Evolutionary conservation across 23 tunicate species (phyloP), one percentile per base, ranked within the genome.

Genomic region (Aplidium turbinatum): DNA sequence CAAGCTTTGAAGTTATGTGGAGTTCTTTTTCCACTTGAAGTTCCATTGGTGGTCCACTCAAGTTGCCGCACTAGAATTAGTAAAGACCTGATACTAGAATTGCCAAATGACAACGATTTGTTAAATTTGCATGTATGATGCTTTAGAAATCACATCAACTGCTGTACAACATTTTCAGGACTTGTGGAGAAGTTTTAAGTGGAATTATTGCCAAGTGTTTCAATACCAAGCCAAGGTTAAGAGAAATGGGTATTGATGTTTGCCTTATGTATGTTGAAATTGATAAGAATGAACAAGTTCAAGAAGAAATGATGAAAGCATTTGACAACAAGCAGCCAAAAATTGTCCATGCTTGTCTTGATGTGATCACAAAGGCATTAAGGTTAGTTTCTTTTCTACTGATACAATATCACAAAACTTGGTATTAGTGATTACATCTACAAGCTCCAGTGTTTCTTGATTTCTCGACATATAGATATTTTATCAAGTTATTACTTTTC

Each of bases 311-410:
- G 19, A 35, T 89, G 28, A 83, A 89, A 63, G 99, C 96, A n/a
- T 61, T 91, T 56, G 58, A 66, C 23, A 95, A 84, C 69, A 95
- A 94, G 55, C 95, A 95, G 64, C 99, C 99, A 22, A 89, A 95
- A 57, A 77, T 95, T 28, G 92, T 79, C 0, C 71, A 81, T 42
- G 92, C 99, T 11, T 94, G 89, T 65, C 35, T 93, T 25, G 89
- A 85, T 19, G 73, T 72, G 1, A 33, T 80, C 19, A 75, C 73
- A 19, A 76, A 34, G n/a, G 92, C 87, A 7, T 57, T 92, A 31
- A 76, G 57, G 89, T 83, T 56, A 65, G 76, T 63, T 70, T 38
- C 50, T 42, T 9, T 42, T 16, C 11, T n/a, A n/a, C n/a, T n/a
- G n/a, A n/a, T n/a, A n/a, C n/a, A n/a, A n/a, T n/a, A 42, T 42